Evolutionary conservation across 1,140 invertebrate species (phyloP), one percentile per base, ranked within the genome.

Genomic region (Brachionus koreanus): DNA sequence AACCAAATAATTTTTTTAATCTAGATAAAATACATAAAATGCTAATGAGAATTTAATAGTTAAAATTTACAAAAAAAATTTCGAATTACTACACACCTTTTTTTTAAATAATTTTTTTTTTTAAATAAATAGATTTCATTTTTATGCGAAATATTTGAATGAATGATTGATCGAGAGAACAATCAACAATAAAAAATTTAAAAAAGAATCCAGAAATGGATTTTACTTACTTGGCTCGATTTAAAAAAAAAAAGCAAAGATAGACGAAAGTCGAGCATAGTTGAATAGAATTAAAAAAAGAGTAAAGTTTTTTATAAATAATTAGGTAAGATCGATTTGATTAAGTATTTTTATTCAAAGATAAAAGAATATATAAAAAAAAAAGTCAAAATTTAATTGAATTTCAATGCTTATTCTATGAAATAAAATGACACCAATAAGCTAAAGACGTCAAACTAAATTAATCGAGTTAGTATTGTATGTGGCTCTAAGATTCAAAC

Each of bases 321-420:
- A 52, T 52, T 52, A 52, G 49, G n/a, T 7, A 52, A 52, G 49
- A 52, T 23, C 39, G 39, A 52, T 52, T 65, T 65, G 61, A 65
- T 65, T 65, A 65, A 65, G 61, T 35, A 65, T 65, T 65, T 65
- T 65, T 65, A 65, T 65, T 65, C 25, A 65, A 65, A 65, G 61
- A 52, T 23, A 52, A 52, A 52, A 52, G 49, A 52, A 52, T 52
- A 52, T 52, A 19, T 19, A 52, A 19, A 52, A 52, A 52, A 52
- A 52, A 52, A 52, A 52, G 49, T 52, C 49, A 52, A 52, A 52
- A 52, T 19, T 52, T 52, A 52, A 52, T 52, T 52, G 19, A 52
- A 25, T 52, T 52, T 52, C 49, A 52, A 52, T 52, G 49, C 49
- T 52, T 52, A 52, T 6, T 52, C n/a, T 52, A 52, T 52, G 49